Evolutionary conservation across 2,797 vertebrate species (phyloP).

Genomic region (Falco peregrinus): DNA sequence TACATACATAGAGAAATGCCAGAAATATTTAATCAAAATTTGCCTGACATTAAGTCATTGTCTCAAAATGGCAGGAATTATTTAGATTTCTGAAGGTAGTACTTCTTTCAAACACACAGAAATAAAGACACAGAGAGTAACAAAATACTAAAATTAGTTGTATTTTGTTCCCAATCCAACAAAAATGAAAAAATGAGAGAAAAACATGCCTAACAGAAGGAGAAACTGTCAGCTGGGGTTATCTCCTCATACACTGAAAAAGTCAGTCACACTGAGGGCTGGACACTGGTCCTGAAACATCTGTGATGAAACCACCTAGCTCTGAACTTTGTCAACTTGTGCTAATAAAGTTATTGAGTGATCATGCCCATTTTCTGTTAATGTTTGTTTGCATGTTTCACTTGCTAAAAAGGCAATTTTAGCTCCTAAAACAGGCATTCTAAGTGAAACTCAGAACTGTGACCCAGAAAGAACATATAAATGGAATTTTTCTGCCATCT

Average conservation of each 20-base stretch:
- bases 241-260: not conserved
- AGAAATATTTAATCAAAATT: not conserved
- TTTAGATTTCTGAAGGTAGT: not conserved
- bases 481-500: conserved; percentile 35
- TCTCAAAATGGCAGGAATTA: not conserved
- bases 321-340: not conserved
- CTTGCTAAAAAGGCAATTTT: conserved; percentile 7
- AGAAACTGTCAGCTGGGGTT: not conserved
- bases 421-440: not conserved
- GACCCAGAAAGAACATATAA: conserved; percentile 28
- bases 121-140: not conserved
- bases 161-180: not conserved
- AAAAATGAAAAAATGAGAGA: not conserved
- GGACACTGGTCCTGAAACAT: not conserved
- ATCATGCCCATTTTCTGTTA: not conserved
- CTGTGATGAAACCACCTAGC: not conserved
- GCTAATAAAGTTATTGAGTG: not conserved
- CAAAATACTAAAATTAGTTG: not conserved
- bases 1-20: not conserved
- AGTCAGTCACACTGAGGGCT: not conserved
- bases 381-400: not conserved
- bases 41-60: not conserved
- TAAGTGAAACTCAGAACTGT: conserved; percentile 20
- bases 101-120: not conserved
- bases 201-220: not conserved